Evolutionary conservation across 2,113 vertebrate genomes (phyloP), one percentile per base, ranked within the genome.

Genomic region (Limnothrissa miodon): DNA sequence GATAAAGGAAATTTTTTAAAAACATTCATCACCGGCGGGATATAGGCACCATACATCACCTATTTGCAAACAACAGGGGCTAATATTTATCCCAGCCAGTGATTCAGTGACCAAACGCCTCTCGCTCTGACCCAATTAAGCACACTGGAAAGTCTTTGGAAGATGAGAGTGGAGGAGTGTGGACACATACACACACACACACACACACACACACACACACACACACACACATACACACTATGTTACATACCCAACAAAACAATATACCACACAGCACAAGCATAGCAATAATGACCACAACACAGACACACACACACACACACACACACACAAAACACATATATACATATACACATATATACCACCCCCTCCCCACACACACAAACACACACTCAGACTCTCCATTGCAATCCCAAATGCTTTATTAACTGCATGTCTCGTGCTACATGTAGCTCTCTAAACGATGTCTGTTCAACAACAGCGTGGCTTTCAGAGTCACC

Each of bases 1-100:
- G 97, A 99, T 98, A 99, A 98, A 97, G 96, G 96, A 98, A 96
- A 97, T 98, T 96, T 97, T 95, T 96, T 94, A 96, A 97, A 97
- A 97, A 94, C 96, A 97, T 97, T 97, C 95, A 97, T 96, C 96
- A 97, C 93, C 87, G 88, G 33, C 94, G 94, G 95, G 95, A 96
- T 95, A 96, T 94, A 95, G 95, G 94, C 95, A 92, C 95, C 95
- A 98, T 98, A 96, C 89, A 98, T 99, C 97, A 98, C 94, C 94
- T 93, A 94, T 96, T 96, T 95, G 94, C 94, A 95, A 95, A 95
- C 94, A 93, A 93, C 92, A 86, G 88, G 66, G 91, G 85, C 91
- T 93, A 95, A 95, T 96, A 97, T 94, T 95, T 95, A 95, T 96
- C 94, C 94, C 92, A 91, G 91, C 95, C 93, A 95, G 81, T 90